Base-by-base conservation (phyloP, 2,113 vertebrate genomes). In the Alligator mississippiensis region DNA sequence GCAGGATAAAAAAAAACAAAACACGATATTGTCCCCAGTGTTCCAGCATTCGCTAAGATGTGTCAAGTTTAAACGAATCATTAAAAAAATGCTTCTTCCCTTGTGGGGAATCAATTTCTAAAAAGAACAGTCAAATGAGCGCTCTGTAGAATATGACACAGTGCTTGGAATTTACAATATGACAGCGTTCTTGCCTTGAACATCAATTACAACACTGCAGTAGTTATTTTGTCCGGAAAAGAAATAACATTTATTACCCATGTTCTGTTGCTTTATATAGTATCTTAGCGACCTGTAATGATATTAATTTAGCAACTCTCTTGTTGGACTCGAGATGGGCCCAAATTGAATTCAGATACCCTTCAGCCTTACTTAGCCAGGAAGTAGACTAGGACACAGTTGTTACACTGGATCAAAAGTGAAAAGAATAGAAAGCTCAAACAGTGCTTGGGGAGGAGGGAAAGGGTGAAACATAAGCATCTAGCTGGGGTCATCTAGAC, bases 261-360 rank as follows among this genome's bases (percentile, higher is more conserved):
- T 57, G 54, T 93, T 88, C 61, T 89, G 62, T 61, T 87, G 75
- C 80, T 75, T 91, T 7, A 11, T 58, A 63, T 85, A 90, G 87
- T 93, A 87, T 88, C 93, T 88, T 77, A 94, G 88, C 0, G 47
- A 96, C 89, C 66, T 96, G 28, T 30, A 94, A 94, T 89, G n/a
- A 82, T 82, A 94, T 91, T 94, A 93, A 84, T 89, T 88, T 64
- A 92, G 92, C 81, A 88, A 79, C 62, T 58, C n/a, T 78, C 74
- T 27, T 93, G 81, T 81, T 30, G 0, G 77, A 93, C 86, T 88
- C 78, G 90, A 93, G 77, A 92, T 90, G 93, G 82, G 55, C 54
- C 82, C 90, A 95, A 96, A 97, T 83, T 95, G 81, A 96, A 95
- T 97, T 77, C 82, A 94, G 91, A 97, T 91, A 96, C 93, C 90